Conservation (phyloP, 2,888 invertebrate genomes). For the Thera britannica region DNA sequence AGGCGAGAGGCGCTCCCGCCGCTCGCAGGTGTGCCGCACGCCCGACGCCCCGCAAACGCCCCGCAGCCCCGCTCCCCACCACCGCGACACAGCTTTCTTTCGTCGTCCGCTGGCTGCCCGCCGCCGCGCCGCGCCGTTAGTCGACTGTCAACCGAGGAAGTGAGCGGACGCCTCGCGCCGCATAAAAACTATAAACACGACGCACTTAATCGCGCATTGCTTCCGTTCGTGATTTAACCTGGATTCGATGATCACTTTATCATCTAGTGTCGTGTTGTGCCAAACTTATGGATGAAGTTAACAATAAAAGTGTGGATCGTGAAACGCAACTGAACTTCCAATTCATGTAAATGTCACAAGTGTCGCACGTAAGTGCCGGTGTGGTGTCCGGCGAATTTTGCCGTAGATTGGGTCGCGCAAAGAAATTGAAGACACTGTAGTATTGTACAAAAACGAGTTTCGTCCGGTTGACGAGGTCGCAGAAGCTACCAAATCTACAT, state of each 20-base stretch:
- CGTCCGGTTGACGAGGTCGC: constrained; percentile 58
- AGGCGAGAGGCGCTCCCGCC: constrained; percentile 67
- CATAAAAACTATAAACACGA: constrained; percentile 81
- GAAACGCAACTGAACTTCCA: constrained; percentile 67
- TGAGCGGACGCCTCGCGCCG: constrained; percentile 63
- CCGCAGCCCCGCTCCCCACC: constrained; percentile 54
- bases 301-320: constrained; percentile 60
- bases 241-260: constrained; percentile 63
- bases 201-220: constrained; percentile 72
- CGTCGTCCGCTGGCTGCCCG: constrained; percentile 35
- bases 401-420: constrained; percentile 67
- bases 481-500: constrained; percentile 69
- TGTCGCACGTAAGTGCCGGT: constrained; percentile 69
- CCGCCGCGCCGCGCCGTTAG: constrained; percentile 61
- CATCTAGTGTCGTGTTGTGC: constrained; percentile 77
- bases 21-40: constrained; percentile 76
- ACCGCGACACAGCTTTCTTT: constrained; percentile 65
- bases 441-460: constrained; percentile 75
- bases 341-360: constrained; percentile 75
- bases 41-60: constrained; percentile 53
- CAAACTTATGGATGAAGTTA: constrained; percentile 70
- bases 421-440: constrained; percentile 70
- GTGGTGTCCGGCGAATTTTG: constrained; percentile 70
- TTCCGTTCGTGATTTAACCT: constrained; percentile 77
- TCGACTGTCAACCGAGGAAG: constrained; percentile 77